These are phyloP conservation scores for Pseudolaguvia tuberculata DNA, from an alignment of 2,113 vertebrate species.

Conservation along the genomic window DNA sequence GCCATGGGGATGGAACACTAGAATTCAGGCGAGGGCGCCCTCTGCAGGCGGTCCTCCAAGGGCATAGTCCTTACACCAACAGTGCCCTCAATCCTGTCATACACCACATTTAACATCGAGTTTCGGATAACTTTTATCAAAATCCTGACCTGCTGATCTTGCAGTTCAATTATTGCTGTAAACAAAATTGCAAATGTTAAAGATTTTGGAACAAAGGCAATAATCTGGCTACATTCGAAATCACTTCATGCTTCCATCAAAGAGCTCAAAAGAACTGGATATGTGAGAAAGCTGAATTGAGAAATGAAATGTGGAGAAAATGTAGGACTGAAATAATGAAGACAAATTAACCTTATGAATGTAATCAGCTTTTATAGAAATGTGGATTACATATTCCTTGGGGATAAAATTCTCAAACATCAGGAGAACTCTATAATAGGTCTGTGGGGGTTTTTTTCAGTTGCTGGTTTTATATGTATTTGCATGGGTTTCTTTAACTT, in stretches of 20 bases:
- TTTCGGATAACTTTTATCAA: conserved; percentile 93
- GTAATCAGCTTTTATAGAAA: background rate
- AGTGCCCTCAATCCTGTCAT: conserved; percentile 90
- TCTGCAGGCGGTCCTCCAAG: too few relatives aligned
- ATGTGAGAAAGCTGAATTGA: background rate
- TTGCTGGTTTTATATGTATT: conserved; percentile 10
- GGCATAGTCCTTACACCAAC: too few relatives aligned
- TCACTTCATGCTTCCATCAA: conserved; percentile 9
- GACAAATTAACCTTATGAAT: background rate
- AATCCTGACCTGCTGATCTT: conserved; percentile 82
- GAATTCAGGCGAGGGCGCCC: too few relatives aligned
- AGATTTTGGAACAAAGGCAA: background rate
- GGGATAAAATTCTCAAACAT: background rate
- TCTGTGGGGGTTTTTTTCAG: too few relatives aligned
- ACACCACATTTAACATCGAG: conserved; percentile 89
- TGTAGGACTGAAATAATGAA: too few relatives aligned
- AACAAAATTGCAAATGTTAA: background rate
- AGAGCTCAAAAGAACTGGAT: background rate
- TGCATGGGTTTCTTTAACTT: conserved; percentile 24
- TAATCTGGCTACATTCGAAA: background rate
- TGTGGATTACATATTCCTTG: too few relatives aligned
- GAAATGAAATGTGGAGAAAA: background rate
- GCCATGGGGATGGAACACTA: too few relatives aligned
- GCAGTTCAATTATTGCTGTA: background rate
- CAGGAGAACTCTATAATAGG: background rate